A percentile compares a stretch with the other conserved stretches of the same genome.
Conservation (phyloP, 2,113 vertebrate genomes). For the Hippocampus barbouri region DNA sequence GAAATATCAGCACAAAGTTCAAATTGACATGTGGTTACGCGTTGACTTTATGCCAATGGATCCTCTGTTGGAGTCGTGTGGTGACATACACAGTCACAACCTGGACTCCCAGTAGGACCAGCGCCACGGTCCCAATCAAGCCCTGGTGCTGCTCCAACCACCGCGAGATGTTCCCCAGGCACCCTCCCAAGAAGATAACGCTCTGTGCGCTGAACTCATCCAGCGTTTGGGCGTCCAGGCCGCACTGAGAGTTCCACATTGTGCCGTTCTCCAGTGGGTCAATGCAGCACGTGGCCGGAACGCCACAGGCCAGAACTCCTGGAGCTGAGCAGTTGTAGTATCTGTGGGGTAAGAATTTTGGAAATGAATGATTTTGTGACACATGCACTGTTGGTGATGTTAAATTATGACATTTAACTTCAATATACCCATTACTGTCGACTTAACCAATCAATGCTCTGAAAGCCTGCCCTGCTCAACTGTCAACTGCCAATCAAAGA, state of each 20-base stretch:
- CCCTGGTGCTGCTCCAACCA: constrained; percentile 72
- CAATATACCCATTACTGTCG: no score
- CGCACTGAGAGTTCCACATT: constrained; percentile 80
- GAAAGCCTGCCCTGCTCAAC: no score
- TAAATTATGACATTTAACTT: no score
- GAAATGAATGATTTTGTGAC: neutral
- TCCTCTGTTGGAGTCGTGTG: constrained; percentile 62
- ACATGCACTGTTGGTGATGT: neutral
- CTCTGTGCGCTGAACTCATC: constrained; percentile 62
- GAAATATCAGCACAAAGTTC: neutral
- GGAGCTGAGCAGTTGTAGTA: constrained; percentile 91
- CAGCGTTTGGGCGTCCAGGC: constrained; percentile 69
- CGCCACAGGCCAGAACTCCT: constrained; percentile 79
- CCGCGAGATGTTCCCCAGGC: constrained; percentile 62
- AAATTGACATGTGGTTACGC: neutral
- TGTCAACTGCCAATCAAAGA: no score
- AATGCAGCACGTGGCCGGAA: constrained; percentile 86
- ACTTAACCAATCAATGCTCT: no score
- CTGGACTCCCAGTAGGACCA: constrained; percentile 65
- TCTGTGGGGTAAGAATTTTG: constrained; percentile 55
- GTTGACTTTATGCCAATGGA: constrained; percentile 47
- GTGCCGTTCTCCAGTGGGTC: constrained; percentile 76
- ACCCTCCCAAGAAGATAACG: constrained; percentile 77
- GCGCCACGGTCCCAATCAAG: constrained; percentile 5
- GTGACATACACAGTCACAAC: constrained; percentile 69